Percentiles rank a stretch among this genome's conserved stretches.
Conservation (phyloP, 2,797 vertebrate species). For the Centropyge bicolor region DNA sequence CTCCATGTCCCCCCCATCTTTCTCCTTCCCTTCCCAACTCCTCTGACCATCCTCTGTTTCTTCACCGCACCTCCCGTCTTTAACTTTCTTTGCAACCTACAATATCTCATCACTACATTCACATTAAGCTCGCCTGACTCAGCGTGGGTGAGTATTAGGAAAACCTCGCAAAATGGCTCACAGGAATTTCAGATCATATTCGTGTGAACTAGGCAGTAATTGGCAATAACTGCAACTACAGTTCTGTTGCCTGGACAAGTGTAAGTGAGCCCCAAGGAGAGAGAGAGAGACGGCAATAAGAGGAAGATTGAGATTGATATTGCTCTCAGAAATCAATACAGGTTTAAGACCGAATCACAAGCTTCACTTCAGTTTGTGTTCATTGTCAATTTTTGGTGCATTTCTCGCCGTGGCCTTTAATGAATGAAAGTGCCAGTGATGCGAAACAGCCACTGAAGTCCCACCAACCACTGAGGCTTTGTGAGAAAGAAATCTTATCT, state of each 20-base stretch:
- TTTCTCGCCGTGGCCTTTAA: conserved; percentile 42
- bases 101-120: conserved; percentile 8
- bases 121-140: conserved; percentile 5
- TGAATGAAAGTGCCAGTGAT: conserved; percentile 31
- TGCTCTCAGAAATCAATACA: conserved; percentile 64
- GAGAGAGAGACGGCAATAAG: conserved; percentile 32
- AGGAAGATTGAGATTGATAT: conserved; percentile 64
- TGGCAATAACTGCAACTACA: conserved; percentile 55
- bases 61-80: not conserved
- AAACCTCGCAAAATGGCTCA: conserved; percentile 27
- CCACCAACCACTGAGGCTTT: conserved; percentile 25
- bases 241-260: conserved; percentile 35
- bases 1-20: conserved; percentile 29
- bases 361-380: conserved; percentile 40
- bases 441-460: conserved; percentile 28
- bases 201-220: conserved; percentile 45
- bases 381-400: conserved; percentile 25
- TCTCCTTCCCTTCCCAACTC: conserved; percentile 10
- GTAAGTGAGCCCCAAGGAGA: conserved; percentile 42
- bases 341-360: conserved; percentile 45
- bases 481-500: conserved; percentile 19
- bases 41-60: not conserved
- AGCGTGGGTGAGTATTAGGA: not conserved
- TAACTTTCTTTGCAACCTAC: conserved; percentile 8
- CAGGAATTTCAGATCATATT: conserved; percentile 46